Base-by-base conservation (phyloP, 2,888 invertebrate species). In the Pollenia amentaria region DNA sequence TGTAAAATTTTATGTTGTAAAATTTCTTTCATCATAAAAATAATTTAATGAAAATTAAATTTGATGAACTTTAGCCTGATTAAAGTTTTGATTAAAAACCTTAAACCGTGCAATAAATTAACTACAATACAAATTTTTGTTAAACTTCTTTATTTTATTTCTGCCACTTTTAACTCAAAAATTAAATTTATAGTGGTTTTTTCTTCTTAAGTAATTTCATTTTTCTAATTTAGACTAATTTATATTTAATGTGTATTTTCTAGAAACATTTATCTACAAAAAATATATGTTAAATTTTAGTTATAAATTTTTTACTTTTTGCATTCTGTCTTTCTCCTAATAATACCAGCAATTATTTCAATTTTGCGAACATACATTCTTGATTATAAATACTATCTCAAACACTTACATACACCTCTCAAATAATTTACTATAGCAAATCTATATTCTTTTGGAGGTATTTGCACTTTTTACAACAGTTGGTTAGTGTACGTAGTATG, bases 281-380 rank as follows among this genome's bases (percentile, higher is more conserved):
- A n/a, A 8, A 48, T 29, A 11, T 69, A 48, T 62, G 51, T 29
- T 60, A 29, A 40, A 73, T 78, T 73, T 73, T 73, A 44, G 48
- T 78, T 65, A n/a, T 18, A 44, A 1, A n/a, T 53, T 51, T 60
- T 18, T n/a, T 21, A n/a, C 46, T 16, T 12, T 44, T 51, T 40
- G 2, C n/a, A 29, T 42, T 70, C 3, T 64, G 16, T 77, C 21
- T 9, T 75, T 73, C 55, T 48, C 16, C 67, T 79, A 40, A 76
- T 84, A 84, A 84, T 79, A 67, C 77, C 81, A 38, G 82, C 78
- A 85, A 82, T 82, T 82, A 86, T 82, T 86, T 78, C 29, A 42
- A 69, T 64, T 38, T 9, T 53, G 42, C 18, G 62, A 53, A 60
- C n/a, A 55, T n/a, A 11, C 29, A 44, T 57, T 72, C 62, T 65